Evolutionary conservation across 1,140 invertebrate genomes (phyloP), one percentile per base, ranked within the genome.

Genomic region (Cherax destructor): DNA sequence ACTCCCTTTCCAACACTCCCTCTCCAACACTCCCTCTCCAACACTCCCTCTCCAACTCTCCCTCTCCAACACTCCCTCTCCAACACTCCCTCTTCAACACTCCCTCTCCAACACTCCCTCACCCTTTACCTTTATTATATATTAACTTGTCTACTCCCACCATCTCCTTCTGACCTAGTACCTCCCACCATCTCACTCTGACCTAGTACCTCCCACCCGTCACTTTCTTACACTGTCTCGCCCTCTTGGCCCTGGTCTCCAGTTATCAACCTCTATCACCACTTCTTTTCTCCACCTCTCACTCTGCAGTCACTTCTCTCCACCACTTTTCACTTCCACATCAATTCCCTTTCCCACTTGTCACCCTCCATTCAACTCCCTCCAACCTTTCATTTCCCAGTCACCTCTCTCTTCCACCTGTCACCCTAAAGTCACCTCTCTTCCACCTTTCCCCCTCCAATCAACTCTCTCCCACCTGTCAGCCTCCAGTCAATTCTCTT

Each of bases 201-300:
- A 41, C 83, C 56, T 74, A 41, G 50, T 79, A 50, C 56, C 1
- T 87, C 52, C 77, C 76, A 56, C 52, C 77, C 52, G 76, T 47
- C 77, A 2, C 13, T 11, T 16, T 52, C 52, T 13, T 56, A 56
- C 9, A 56, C 1, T 9, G 9, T 56, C 24, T 56, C 52, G 76
- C 13, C 77, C 24, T 47, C 41, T 4, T 52, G 16, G 7, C 52
- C 13, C 24, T 7, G 7, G 16, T 30, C 74, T 24, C 74, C 21
- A n/a, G 7, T 11, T 85, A n/a, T 30, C 72, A 6, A 16, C 47
- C 69, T 6, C 56, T 11, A 13, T 59, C 11, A 59, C 18, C 50
- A n/a, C 47, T 24, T 52, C 47, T 52, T 49, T 80, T 0, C 50
- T 56, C 79, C 24, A 30, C 56, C 47, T 80, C 13, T 80, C 79